Conservation (phyloP, 30 jellyfish, hydroid and myxozoan genomes). For the Aurelia aurita complex sp. Pacific region DNA sequence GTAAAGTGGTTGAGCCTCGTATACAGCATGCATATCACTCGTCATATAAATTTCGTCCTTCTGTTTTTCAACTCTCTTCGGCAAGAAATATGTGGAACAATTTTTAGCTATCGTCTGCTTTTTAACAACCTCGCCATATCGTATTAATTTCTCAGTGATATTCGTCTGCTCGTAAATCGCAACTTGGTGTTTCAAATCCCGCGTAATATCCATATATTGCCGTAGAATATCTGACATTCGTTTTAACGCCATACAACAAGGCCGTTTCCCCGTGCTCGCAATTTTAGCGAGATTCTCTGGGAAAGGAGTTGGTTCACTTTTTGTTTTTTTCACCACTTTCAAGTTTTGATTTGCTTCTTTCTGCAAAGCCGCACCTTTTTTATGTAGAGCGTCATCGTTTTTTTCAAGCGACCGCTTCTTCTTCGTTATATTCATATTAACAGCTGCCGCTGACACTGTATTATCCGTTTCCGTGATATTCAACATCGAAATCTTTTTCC, state of each 20-base stretch:
- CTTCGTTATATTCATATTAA: neutral
- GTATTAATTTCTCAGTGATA: constrained; percentile 67
- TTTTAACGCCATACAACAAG: constrained; percentile 93
- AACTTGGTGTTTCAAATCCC: constrained; percentile 72
- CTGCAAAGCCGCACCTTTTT: neutral
- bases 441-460: neutral
- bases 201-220: constrained; percentile 73
- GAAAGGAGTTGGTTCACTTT: constrained; percentile 49
- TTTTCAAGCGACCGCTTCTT: neutral
- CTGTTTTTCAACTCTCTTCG: constrained; percentile 37
- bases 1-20: constrained; percentile 69
- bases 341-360: neutral
- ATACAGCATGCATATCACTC: constrained; percentile 51
- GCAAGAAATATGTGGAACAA: constrained; percentile 51
- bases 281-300: constrained; percentile 65
- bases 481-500: constrained; percentile 49
- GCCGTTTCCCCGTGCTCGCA: constrained; percentile 68
- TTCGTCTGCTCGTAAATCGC: constrained; percentile 66
- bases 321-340: neutral
- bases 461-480: constrained; percentile 44
- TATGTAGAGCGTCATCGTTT: neutral
- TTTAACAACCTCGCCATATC: constrained; percentile 66
- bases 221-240: constrained; percentile 92
- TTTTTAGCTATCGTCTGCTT: constrained; percentile 54
- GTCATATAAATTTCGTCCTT: constrained; percentile 48